These are phyloP conservation scores for Eulithis prunata DNA, from an alignment of 2,888 invertebrate genomes.

Conservation along the genomic window DNA sequence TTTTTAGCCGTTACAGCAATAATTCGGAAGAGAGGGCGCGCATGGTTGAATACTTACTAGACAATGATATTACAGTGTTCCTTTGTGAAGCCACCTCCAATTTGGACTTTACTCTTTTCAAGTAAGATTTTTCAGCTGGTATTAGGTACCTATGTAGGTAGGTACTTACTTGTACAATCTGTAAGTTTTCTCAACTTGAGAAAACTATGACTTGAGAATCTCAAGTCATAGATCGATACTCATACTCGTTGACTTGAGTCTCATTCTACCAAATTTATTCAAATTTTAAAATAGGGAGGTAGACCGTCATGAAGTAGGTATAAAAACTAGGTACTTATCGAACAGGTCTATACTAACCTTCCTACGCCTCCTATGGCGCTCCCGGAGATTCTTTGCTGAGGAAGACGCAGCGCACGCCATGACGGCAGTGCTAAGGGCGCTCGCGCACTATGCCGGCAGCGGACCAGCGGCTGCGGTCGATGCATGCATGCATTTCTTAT, in stretches of 20 bases:
- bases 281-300: too few relatives aligned
- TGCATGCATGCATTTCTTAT: constrained; percentile 70
- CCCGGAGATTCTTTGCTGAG: constrained; percentile 64
- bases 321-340: too few relatives aligned
- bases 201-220: too few relatives aligned
- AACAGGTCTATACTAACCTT: constrained; percentile 54
- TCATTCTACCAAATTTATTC: too few relatives aligned
- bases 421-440: constrained; percentile 65
- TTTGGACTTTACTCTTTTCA: constrained; percentile 71
- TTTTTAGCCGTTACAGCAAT: constrained; percentile 62
- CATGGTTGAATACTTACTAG: constrained; percentile 69
- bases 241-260: too few relatives aligned
- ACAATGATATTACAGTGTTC: constrained; percentile 75
- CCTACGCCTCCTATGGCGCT: constrained; percentile 65
- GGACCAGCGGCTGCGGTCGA: constrained; percentile 61
- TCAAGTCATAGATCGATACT: too few relatives aligned
- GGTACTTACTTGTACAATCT: too few relatives aligned
- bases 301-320: too few relatives aligned
- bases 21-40: constrained; percentile 61
- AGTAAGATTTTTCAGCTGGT: constrained; percentile 50
- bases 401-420: constrained; percentile 70
- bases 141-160: neutral
- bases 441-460: constrained; percentile 65
- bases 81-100: constrained; percentile 77
- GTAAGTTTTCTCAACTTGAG: too few relatives aligned